A percentile compares a stretch with the other conserved stretches of the same genome.
phyloP scores from a whole-genome alignment of 2,888 invertebrate species.

The Augochlorella aurata region DNA sequence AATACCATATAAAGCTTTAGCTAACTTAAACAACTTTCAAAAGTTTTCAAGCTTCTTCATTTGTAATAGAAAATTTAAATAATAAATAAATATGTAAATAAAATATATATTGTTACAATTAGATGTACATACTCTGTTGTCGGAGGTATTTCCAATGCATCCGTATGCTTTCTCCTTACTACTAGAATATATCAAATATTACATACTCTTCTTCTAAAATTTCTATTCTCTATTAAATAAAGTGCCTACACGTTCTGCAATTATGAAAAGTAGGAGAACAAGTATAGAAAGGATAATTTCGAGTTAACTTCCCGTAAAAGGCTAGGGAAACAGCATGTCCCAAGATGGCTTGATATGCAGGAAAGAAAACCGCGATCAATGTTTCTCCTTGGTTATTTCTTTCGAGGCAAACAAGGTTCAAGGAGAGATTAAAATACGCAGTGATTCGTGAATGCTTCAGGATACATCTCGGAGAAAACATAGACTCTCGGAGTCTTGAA shows the following conservation, averaged over 20 bases:
- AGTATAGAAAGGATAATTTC: not conserved
- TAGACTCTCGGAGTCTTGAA: not conserved
- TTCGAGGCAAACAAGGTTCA: not conserved
- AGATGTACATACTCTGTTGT: no score
- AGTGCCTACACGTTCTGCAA: not conserved
- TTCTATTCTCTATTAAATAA: no score
- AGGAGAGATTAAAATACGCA: not conserved
- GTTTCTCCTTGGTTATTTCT: not conserved
- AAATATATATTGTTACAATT: no score
- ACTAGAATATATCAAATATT: no score
- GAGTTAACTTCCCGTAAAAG: not conserved
- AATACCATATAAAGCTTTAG: no score
- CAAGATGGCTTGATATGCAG: not conserved
- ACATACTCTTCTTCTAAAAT: no score
- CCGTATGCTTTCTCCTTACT: no score
- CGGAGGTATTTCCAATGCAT: no score
- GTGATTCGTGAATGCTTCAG: not conserved
- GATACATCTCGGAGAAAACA: not conserved
- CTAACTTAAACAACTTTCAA: no score
- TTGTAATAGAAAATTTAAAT: no score
- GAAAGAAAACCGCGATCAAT: not conserved
- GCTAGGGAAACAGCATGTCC: not conserved
- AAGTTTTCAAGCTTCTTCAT: no score
- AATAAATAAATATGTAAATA: no score
- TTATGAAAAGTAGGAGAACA: not conserved